Evolutionary conservation across 2,113 vertebrate genomes (phyloP).

Genomic region (Platycercus adscitus): DNA sequence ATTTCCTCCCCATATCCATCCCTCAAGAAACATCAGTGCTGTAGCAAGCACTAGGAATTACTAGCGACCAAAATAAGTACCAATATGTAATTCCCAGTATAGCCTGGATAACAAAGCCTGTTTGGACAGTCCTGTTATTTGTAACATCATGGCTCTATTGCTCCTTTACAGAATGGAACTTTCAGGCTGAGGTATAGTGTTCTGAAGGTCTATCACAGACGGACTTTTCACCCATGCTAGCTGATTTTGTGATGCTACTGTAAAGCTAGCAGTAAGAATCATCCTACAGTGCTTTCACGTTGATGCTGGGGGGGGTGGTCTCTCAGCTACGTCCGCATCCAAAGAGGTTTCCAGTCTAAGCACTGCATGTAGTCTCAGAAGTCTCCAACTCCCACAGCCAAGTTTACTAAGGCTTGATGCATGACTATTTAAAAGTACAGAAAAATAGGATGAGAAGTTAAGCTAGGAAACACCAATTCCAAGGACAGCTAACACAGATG

Average conservation of each 20-base stretch:
- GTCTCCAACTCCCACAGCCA: background rate
- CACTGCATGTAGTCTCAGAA: background rate
- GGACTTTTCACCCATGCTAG: background rate
- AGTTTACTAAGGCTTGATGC: background rate
- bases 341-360: background rate
- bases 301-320: too few relatives aligned
- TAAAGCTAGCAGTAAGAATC: background rate
- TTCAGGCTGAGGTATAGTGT: background rate
- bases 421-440: background rate
- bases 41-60: background rate
- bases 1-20: background rate
- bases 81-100: background rate
- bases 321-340: background rate
- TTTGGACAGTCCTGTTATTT: background rate
- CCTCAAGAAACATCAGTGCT: background rate
- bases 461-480: background rate
- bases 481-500: background rate
- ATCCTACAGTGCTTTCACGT: background rate
- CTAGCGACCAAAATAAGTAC: background rate
- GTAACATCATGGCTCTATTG: background rate
- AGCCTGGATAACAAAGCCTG: background rate
- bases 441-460: background rate
- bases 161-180: background rate
- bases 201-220: background rate
- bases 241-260: background rate